phyloP scores from a whole-genome alignment of 1,140 invertebrate species.

The Contarinia nasturtii region DNA sequence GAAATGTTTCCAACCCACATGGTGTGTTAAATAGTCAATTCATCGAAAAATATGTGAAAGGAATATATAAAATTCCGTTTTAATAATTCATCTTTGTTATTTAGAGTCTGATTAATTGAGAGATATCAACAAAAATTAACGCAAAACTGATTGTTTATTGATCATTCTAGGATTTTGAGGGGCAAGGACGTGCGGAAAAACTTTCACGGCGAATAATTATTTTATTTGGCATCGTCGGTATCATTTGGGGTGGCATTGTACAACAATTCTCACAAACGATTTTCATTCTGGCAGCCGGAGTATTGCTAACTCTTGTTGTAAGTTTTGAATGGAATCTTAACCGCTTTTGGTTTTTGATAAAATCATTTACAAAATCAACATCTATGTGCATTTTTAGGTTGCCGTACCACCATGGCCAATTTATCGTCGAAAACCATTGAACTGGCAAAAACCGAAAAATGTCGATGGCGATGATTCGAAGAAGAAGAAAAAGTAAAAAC shows the following conservation, averaged over 20 bases:
- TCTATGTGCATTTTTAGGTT: constrained; percentile 29
- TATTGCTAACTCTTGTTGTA: constrained; percentile 65
- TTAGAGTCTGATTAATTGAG: too few species aligned
- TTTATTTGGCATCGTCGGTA: constrained; percentile 70
- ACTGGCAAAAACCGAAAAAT: constrained; percentile 62
- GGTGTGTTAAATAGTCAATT: too few species aligned
- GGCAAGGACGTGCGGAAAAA: constrained; percentile 73
- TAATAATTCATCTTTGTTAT: too few species aligned
- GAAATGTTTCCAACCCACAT: too few species aligned
- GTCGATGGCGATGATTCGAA: not conserved
- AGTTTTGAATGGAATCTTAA: constrained; percentile 19
- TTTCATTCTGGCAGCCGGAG: constrained; percentile 79
- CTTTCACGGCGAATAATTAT: constrained; percentile 75
- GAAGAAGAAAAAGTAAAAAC: not conserved
- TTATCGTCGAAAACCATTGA: constrained; percentile 66
- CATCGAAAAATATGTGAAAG: too few species aligned
- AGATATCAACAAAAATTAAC: too few species aligned
- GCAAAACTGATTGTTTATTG: too few species aligned
- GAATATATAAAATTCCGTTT: too few species aligned
- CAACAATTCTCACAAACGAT: constrained; percentile 92
- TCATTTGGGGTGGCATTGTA: constrained; percentile 82
- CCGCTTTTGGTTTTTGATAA: not conserved
- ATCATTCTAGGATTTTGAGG: constrained; percentile 65
- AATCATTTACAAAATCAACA: not conserved
- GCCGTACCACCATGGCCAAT: constrained; percentile 87